A percentile compares a stretch with the other conserved stretches of the same genome.
Conservation (phyloP, 2,113 vertebrate species). For the Nettapus auritus region DNA sequence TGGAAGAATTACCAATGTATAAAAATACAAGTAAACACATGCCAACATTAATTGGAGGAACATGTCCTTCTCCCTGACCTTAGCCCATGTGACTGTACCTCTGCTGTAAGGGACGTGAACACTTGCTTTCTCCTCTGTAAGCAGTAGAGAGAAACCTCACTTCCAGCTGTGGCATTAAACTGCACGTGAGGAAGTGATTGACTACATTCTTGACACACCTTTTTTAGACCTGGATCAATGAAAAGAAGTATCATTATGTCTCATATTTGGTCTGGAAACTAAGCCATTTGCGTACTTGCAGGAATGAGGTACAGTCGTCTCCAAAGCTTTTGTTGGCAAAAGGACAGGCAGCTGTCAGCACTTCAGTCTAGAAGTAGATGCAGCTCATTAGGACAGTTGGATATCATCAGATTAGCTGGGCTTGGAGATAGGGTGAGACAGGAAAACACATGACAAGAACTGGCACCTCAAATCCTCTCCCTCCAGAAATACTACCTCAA, state of each 20-base stretch:
- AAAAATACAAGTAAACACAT: constrained; percentile 58
- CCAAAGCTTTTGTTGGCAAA: constrained; percentile 54
- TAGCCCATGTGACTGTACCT: neutral
- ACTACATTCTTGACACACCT: constrained; percentile 17
- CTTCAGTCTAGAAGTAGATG: constrained; percentile 55
- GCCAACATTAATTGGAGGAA: constrained; percentile 44
- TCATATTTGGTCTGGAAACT: constrained; percentile 54
- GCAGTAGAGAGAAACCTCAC: neutral
- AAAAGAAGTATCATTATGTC: constrained; percentile 12
- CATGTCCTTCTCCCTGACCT: constrained; percentile 48
- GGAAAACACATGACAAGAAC: constrained; percentile 64
- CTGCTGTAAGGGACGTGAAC: neutral
- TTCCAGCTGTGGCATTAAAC: constrained; percentile 6
- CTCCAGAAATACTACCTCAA: constrained; percentile 61
- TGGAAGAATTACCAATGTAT: constrained; percentile 19
- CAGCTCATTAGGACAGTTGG: constrained; percentile 66
- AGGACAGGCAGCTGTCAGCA: constrained; percentile 57
- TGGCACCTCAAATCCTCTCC: constrained; percentile 6
- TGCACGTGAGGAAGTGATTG: constrained; percentile 11
- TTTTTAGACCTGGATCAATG: constrained; percentile 8
- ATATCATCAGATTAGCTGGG: constrained; percentile 65
- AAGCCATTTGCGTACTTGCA: constrained; percentile 24
- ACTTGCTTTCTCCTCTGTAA: neutral
- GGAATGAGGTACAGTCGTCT: constrained; percentile 46
- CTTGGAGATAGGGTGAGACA: constrained; percentile 59